Percentiles rank a stretch among this genome's conserved stretches.
Conservation (phyloP, 2,797 vertebrate species). For the Bovichtus diacanthus region DNA sequence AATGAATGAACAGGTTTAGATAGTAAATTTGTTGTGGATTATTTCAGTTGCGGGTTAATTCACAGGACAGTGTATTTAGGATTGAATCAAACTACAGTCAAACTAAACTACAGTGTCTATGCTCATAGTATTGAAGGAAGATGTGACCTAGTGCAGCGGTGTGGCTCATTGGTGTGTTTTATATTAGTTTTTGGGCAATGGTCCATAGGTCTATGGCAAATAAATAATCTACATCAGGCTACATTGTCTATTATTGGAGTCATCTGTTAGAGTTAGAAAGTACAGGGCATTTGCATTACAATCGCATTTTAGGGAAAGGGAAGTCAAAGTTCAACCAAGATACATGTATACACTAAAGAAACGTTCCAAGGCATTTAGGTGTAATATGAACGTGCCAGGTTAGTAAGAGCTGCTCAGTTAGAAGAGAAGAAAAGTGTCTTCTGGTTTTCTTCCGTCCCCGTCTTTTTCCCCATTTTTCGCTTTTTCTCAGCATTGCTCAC, state of each 20-base stretch:
- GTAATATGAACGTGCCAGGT: background rate
- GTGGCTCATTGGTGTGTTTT: too few relatives aligned
- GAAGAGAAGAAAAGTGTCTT: background rate
- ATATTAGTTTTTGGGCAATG: too few relatives aligned
- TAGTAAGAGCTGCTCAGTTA: background rate
- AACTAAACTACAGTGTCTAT: too few relatives aligned
- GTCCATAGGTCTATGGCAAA: background rate
- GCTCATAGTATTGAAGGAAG: too few relatives aligned
- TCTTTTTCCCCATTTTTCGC: slow-evolving; percentile 27
- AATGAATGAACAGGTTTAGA: background rate
- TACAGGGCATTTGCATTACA: slow-evolving; percentile 12
- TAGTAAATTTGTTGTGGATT: too few relatives aligned
- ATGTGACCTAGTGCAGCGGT: too few relatives aligned
- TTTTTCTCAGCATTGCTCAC: slow-evolving; percentile 31
- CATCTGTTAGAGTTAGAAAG: background rate
- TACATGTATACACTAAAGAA: background rate
- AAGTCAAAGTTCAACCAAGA: background rate
- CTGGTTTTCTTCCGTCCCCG: background rate
- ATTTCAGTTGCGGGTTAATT: background rate
- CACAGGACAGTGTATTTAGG: too few relatives aligned
- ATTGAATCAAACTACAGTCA: too few relatives aligned
- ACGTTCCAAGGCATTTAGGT: background rate
- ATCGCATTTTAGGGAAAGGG: background rate
- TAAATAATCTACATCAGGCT: background rate
- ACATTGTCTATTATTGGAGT: too few relatives aligned